Conservation (phyloP, 2,888 invertebrate genomes). For the Andrena bicolor region DNA sequence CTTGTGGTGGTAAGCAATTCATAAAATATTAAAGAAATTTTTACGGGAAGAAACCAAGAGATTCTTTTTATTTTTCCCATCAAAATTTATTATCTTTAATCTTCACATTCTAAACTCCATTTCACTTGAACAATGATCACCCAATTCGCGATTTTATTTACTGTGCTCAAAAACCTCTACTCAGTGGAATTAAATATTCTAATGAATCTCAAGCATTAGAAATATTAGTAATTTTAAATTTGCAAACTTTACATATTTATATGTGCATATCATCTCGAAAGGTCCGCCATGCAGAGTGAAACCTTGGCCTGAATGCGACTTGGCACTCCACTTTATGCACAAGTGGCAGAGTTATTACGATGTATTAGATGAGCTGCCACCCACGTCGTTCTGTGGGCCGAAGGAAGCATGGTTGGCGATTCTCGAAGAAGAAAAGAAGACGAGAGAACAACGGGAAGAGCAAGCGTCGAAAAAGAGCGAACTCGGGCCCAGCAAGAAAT, state of each 20-base stretch:
- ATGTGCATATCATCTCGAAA: not conserved
- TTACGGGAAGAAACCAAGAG: not conserved
- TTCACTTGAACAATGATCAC: too few species aligned
- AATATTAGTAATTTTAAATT: too few species aligned
- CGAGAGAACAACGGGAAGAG: not conserved
- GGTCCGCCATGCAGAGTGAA: slow-evolving; percentile 49
- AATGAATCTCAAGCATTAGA: too few species aligned
- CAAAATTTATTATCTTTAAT: too few species aligned
- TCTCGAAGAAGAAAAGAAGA: slow-evolving; percentile 22
- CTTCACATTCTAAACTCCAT: too few species aligned
- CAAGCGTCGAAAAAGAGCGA: not conserved
- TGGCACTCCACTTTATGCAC: slow-evolving; percentile 60
- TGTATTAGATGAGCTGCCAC: slow-evolving; percentile 64
- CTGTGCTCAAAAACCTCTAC: too few species aligned
- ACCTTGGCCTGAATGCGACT: slow-evolving; percentile 67
- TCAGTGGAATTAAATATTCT: too few species aligned
- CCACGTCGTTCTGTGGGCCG: slow-evolving; percentile 63
- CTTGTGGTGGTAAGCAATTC: slow-evolving; percentile 84
- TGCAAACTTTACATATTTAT: too few species aligned
- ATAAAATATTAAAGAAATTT: not conserved
- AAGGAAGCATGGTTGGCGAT: slow-evolving; percentile 49
- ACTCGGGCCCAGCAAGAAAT: rapidly evolving
- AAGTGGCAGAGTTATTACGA: slow-evolving; percentile 67
- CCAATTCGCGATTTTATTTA: not conserved
- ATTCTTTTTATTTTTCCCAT: not conserved